Percentiles rank a stretch among this genome's conserved stretches.
phyloP scores from a whole-genome alignment of 92 coral and sea anemone species.

The Palythoa grandiflora region DNA sequence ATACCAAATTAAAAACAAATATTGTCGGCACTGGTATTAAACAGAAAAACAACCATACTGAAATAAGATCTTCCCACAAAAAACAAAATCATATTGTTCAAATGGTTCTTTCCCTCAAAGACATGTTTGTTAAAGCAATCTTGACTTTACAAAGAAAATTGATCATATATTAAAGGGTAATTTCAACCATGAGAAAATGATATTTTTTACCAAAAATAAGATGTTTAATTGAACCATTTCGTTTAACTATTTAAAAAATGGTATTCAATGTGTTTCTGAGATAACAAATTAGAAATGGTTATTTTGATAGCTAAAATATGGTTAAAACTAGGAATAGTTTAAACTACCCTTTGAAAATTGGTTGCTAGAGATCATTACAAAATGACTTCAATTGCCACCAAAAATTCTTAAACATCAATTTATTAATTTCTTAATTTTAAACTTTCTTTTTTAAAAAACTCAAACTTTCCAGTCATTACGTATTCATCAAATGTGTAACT shows the following conservation, averaged over 20 bases:
- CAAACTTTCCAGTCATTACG: neutral
- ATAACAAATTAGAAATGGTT: constrained; percentile 14
- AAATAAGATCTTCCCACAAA: too few species aligned
- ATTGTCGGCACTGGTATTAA: too few species aligned
- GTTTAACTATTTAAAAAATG: constrained; percentile 2
- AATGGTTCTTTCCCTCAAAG: too few species aligned
- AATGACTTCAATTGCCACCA: neutral
- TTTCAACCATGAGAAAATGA: constrained; percentile 17
- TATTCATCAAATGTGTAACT: neutral
- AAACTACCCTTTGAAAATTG: neutral
- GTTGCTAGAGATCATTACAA: neutral
- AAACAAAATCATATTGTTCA: too few species aligned
- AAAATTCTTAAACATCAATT: neutral
- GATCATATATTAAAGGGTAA: neutral
- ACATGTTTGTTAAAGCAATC: too few species aligned
- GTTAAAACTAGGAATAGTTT: neutral
- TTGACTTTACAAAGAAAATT: too few species aligned
- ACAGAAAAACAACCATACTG: too few species aligned
- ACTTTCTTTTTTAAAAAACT: too few species aligned
- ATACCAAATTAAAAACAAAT: too few species aligned
- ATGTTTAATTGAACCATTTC: constrained; percentile 7
- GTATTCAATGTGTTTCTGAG: constrained; percentile 8
- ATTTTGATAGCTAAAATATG: neutral
- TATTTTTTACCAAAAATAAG: constrained; percentile 3
- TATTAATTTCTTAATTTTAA: neutral